Evolutionary conservation across 2,888 invertebrate species (phyloP), one percentile per base, ranked within the genome.

Genomic region (Therioaphis trifolii): DNA sequence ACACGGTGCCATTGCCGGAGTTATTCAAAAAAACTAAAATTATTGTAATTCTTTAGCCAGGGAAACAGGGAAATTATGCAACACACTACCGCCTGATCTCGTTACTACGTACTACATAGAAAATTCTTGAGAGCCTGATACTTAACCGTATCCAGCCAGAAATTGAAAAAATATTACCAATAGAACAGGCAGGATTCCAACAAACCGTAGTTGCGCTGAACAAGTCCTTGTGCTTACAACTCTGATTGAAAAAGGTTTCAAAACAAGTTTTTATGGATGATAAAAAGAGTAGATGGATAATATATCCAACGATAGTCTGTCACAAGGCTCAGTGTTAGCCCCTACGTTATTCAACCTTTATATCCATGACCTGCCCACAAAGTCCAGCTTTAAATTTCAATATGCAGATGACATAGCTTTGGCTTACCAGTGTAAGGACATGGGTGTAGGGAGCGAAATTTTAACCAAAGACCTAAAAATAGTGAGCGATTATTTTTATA

Each of bases 161-260:
- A 24, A 69, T 69, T 46, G 46, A 69, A 21, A 24, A 69, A 4
- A 9, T 69, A 21, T 14, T 69, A 69, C 69, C 43, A 69, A 11
- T 69, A 69, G 43, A 43, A 14, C 69, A 69, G 43, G 21, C 24
- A 14, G 69, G 69, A 1, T 69, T 69, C 69, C 69, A 12, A 14
- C 24, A 69, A 40, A 69, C 43, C 69, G 40, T 69, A 69, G 69
- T 4, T 43, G 69, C 21, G 24, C 69, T 43, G 40, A 69, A 43
- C 43, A 69, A 14, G 69, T 69, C 0, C 69, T 69, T 12, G 43
- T 43, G 21, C 21, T 69, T 43, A 69, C 69, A 4, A 69, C 69
- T 11, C 21, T 43, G 21, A 69, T 69, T 43, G 43, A 69, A 69
- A 69, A 43, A 12, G 21, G 40, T 12, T 69, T 69, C 14, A 14